Percentiles rank a stretch among this genome's conserved stretches.
These are phyloP conservation scores for Monochamus alternatus DNA, from an alignment of 2,888 invertebrate genomes.

Conservation along the genomic window DNA sequence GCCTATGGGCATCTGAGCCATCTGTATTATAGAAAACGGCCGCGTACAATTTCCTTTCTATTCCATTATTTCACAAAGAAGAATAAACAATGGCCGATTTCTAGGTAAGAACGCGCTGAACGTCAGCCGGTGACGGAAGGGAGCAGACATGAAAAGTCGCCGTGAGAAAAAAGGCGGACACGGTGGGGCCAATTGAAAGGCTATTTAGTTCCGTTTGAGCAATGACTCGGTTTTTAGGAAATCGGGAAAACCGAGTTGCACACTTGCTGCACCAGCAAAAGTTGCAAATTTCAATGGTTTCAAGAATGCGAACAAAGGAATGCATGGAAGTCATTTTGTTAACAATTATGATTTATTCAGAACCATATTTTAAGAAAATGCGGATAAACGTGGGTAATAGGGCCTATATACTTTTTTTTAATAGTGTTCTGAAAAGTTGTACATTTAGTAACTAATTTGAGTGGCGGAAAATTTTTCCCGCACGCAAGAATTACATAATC, in stretches of 20 bases:
- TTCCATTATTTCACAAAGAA: slow-evolving; percentile 54
- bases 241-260: slow-evolving; percentile 30
- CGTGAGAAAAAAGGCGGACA: slow-evolving; percentile 2
- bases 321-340: too few relatives aligned
- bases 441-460: too few relatives aligned
- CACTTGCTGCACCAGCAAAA: neutral
- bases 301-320: slow-evolving; percentile 17
- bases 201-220: neutral
- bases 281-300: slow-evolving; percentile 14
- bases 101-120: slow-evolving; percentile 29
- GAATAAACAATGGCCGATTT: slow-evolving; percentile 56
- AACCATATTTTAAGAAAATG: too few relatives aligned
- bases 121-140: slow-evolving; percentile 3
- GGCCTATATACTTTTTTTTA: too few relatives aligned
- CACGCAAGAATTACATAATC: too few relatives aligned
- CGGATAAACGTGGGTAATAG: too few relatives aligned
- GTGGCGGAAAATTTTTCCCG: too few relatives aligned
- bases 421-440: too few relatives aligned
- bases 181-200: slow-evolving; percentile 1
- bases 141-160: slow-evolving; percentile 15
- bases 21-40: slow-evolving; percentile 53
- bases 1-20: slow-evolving; percentile 27
- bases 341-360: too few relatives aligned
- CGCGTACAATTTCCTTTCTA: slow-evolving; percentile 57
- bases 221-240: slow-evolving; percentile 21